A percentile compares a stretch with the other conserved stretches of the same genome.
Conservation (phyloP, 2,888 invertebrate species). For the Noctua pronuba region DNA sequence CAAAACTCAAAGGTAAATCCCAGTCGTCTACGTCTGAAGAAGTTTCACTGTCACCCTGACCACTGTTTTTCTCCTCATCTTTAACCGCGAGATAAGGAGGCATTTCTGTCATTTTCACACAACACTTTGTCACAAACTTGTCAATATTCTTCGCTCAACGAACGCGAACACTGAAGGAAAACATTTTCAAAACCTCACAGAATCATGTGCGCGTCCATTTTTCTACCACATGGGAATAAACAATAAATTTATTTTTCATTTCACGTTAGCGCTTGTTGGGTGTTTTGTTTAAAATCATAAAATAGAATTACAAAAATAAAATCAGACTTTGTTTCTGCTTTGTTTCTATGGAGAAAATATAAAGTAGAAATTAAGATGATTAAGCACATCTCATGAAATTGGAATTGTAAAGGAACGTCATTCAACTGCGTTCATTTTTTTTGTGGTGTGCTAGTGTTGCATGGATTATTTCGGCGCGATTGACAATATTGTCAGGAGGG, state of each 20-base stretch:
- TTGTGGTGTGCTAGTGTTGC: neutral
- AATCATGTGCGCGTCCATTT: slow-evolving; percentile 89
- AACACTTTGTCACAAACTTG: slow-evolving; percentile 76
- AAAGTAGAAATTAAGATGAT: too few relatives aligned
- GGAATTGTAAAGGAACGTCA: slow-evolving; percentile 29
- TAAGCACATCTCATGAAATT: neutral
- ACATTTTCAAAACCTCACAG: slow-evolving; percentile 85
- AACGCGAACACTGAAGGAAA: slow-evolving; percentile 75
- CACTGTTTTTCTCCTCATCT: slow-evolving; percentile 86
- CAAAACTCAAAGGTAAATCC: slow-evolving; percentile 93
- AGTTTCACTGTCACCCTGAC: slow-evolving; percentile 83
- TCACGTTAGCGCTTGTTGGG: slow-evolving; percentile 48
- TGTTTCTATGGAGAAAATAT: neutral
- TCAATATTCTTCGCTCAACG: slow-evolving; percentile 76
- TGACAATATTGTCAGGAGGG: neutral
- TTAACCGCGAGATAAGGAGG: slow-evolving; percentile 88
- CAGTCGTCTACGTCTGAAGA: slow-evolving; percentile 91
- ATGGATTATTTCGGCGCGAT: neutral
- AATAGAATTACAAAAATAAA: neutral
- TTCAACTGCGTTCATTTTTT: slow-evolving; percentile 41
- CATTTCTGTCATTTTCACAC: slow-evolving; percentile 89
- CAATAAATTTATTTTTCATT: slow-evolving; percentile 76
- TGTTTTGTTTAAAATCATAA: neutral
- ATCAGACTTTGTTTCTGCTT: neutral
- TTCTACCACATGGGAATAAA: slow-evolving; percentile 89